Evolutionary conservation across 2,797 vertebrate species (phyloP), one percentile per base, ranked within the genome.

Genomic region (Myotis pilosus): DNA sequence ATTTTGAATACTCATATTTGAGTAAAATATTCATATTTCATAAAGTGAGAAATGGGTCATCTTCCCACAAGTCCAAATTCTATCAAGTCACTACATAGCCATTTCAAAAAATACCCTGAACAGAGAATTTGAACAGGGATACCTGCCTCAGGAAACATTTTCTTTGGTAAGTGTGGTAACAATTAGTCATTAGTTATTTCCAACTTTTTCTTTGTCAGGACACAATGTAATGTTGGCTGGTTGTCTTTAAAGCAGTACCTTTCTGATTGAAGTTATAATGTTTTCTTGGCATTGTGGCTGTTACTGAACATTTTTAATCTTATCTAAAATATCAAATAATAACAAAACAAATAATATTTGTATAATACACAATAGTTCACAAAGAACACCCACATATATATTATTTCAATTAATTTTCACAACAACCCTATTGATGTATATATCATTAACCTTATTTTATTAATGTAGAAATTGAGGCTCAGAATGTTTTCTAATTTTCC

Each of bases 111-210:
- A 86, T 49, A 41, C 2, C 30, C 23, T 53, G 91, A 89, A 82
- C 47, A 51, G 33, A 87, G 23, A 90, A 89, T 87, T 68, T 62
- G 25, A 84, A 93, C 94, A 66, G 28, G n/a, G 11, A 90, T 83
- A n/a, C 15, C 44, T 75, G 16, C 41, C 16, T 92, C 62, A 91
- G 17, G 3, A 91, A 96, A 75, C 22, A 72, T 80, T 68, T 28
- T 2, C 33, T 94, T 89, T 78, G 82, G 17, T 66, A 92, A 84
- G 44, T 17, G 44, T 75, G 20, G 16, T 87, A 94, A 83, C 44
- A 95, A 69, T 62, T 51, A 95, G 16, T 89, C 74, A 85, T 81
- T 91, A 62, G 22, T 81, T 60, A 87, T 78, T 96, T 92, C 41
- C 38, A 85, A 76, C 13, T 53, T 89, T 79, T 57, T 76, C 55